Percentiles rank a stretch among this genome's conserved stretches.
Evolutionary conservation across 1,140 invertebrate genomes (phyloP).

Genomic region (Pseudobourletiella spinata): DNA sequence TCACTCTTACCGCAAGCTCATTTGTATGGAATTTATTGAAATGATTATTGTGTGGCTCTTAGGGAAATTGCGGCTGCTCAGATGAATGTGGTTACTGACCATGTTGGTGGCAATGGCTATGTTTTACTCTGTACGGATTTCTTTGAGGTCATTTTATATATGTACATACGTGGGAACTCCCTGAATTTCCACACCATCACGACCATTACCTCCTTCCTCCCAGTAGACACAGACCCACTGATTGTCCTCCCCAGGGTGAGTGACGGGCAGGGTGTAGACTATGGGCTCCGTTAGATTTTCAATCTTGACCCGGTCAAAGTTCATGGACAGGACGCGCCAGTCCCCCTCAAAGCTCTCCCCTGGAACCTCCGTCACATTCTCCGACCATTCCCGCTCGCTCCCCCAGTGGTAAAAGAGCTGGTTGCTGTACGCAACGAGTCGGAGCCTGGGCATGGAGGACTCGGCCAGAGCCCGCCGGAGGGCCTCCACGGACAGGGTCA

Average conservation of each 20-base stretch:
- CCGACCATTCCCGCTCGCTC: not conserved
- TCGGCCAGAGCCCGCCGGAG: not conserved
- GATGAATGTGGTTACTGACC: too few relatives aligned
- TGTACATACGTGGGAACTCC: too few relatives aligned
- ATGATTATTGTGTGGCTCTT: too few relatives aligned
- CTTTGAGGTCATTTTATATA: too few relatives aligned
- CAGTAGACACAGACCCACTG: conserved; percentile 44
- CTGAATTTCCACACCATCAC: too few relatives aligned
- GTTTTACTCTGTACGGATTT: too few relatives aligned
- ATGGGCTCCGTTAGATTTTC: conserved; percentile 42
- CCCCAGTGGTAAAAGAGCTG: not conserved
- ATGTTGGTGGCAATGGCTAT: too few relatives aligned
- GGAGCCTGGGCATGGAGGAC: not conserved
- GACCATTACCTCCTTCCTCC: conserved; percentile 41
- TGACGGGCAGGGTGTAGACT: conserved; percentile 39
- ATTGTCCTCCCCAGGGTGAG: conserved; percentile 30
- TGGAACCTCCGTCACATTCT: not conserved
- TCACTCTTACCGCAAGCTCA: too few relatives aligned
- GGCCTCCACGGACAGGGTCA: not conserved
- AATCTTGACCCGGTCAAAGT: conserved; percentile 38
- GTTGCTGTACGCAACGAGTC: not conserved
- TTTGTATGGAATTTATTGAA: too few relatives aligned
- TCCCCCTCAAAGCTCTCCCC: conserved; percentile 1
- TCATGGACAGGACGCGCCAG: conserved; percentile 31
- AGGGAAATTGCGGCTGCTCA: too few relatives aligned